Conservation (phyloP, 2,888 invertebrate species). For the Aleiodes leptofemur region DNA sequence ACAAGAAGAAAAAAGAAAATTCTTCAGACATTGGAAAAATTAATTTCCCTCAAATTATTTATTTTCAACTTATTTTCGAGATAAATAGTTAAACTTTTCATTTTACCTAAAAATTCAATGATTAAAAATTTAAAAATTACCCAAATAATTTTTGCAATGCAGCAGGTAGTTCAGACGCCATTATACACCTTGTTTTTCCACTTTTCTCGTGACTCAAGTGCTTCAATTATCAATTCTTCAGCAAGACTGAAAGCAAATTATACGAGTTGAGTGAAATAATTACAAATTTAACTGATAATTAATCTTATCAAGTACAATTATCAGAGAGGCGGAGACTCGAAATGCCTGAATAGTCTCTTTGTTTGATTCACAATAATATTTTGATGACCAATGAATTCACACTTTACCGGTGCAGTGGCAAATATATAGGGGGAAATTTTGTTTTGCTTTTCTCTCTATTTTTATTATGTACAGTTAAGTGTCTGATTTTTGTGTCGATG, state of each 20-base stretch:
- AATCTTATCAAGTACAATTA: slow-evolving; percentile 16
- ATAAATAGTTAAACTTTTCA: not conserved
- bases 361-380: not conserved
- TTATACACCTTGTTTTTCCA: slow-evolving; percentile 3
- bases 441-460: not conserved
- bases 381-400: not conserved
- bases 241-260: no score
- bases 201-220: no score
- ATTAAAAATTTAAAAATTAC: slow-evolving; percentile 9
- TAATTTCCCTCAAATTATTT: not conserved
- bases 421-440: not conserved
- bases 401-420: not conserved
- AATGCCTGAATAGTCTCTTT: slow-evolving; percentile 4
- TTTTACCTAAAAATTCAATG: not conserved
- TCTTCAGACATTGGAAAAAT: no score
- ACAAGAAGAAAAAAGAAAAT: no score
- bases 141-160: slow-evolving; percentile 31
- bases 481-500: slow-evolving; percentile 16
- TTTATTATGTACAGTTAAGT: not conserved
- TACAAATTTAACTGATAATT: slow-evolving; percentile 2
- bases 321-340: slow-evolving; percentile 17
- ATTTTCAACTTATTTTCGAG: not conserved
- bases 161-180: slow-evolving; percentile 35
- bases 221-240: no score
- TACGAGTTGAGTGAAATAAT: no score